Evolutionary conservation across 1,140 invertebrate species (phyloP).

Genomic region (Cyclina sinensis): DNA sequence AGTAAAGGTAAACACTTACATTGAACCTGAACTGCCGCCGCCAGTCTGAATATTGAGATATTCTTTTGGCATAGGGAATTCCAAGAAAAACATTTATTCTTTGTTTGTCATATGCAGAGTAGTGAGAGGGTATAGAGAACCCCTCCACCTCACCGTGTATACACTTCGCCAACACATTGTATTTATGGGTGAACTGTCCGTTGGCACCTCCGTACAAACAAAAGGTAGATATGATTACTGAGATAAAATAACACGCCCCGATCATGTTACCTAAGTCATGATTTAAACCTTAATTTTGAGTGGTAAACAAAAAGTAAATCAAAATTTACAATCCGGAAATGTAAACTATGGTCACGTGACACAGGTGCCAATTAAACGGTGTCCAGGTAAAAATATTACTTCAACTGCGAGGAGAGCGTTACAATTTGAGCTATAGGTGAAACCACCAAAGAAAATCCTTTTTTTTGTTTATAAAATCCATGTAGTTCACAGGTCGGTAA

Average conservation of each 20-base stretch:
- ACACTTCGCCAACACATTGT: conserved; percentile 36
- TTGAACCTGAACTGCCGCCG: conserved; percentile 52
- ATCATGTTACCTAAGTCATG: conserved; percentile 1
- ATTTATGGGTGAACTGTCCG: conserved; percentile 40
- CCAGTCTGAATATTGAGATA: conserved; percentile 43
- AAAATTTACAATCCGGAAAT: not conserved
- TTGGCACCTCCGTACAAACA: not conserved
- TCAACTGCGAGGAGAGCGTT: no score
- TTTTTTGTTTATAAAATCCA: no score
- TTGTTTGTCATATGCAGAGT: conserved; percentile 45
- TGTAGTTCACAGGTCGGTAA: no score
- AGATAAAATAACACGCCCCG: not conserved
- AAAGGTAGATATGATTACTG: not conserved
- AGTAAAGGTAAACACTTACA: conserved; percentile 44
- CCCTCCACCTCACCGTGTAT: conserved; percentile 58
- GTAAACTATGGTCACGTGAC: conserved; percentile 22
- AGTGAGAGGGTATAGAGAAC: conserved; percentile 54
- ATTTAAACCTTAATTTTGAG: not conserved
- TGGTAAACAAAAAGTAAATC: not conserved
- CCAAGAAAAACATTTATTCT: conserved; percentile 54
- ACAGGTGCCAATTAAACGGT: conserved; percentile 16
- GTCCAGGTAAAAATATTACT: conserved; percentile 26
- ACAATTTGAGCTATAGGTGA: no score
- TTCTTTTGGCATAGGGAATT: conserved; percentile 58
- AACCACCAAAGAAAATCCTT: no score